Base-by-base conservation (phyloP, 2,888 invertebrate species). In the Perizoma flavofasciatum region DNA sequence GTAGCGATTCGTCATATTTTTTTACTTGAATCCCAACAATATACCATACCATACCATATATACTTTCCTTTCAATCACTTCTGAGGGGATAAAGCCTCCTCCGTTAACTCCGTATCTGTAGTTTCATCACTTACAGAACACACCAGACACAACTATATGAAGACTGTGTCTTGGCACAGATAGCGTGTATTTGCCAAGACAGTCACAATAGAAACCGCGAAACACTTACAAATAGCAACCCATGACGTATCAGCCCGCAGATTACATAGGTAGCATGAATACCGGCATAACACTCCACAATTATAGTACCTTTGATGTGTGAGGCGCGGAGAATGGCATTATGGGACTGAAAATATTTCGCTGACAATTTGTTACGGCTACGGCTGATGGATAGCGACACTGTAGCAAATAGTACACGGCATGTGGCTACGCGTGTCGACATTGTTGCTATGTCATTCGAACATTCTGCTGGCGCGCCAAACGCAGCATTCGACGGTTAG, bases 281-380 rank as follows among this genome's bases (percentile, higher is more conserved):
- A 65, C 54, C 61, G 57, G 62, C 47, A 63, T 56, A 63, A 58
- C 68, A 66, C 64, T 65, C 67, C 65, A 68, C 75, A 76, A 76
- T 73, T 69, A 71, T 64, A 35, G 70, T 66, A 66, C 71, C 74
- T 82, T 75, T 78, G 79, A 79, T 74, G 73, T 74, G 77, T 67
- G 71, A 70, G 63, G 65, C 75, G 62, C 68, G 55, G 72, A 73
- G 69, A 78, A 76, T 77, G 61, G 70, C 72, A 75, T 77, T 73
- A 79, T 75, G 70, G 67, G 56, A 66, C 62, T 67, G 71, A 72
- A 73, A 74, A 75, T 77, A 77, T 77, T 77, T 72, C 65, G 61
- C 37, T 66, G 64, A 70, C 75, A 71, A 70, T 75, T 74, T 72
- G 75, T 73, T 71, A 71, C 69, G 57, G 45, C 66, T 71, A 71